Conservation (phyloP, 2,797 vertebrate genomes). For the Tolypeutes matacus region DNA sequence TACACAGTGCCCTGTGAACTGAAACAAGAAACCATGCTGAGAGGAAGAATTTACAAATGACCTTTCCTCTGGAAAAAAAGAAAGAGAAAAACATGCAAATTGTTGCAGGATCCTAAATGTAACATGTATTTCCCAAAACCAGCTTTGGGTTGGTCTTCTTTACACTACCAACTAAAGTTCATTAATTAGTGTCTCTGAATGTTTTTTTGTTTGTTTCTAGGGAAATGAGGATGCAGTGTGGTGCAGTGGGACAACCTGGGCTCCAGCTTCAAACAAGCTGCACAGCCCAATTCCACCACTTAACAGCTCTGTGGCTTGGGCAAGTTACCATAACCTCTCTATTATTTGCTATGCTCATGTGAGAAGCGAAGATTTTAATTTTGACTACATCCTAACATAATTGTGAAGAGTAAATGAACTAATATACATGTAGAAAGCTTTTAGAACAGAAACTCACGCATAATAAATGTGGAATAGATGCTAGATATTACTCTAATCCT, state of each 20-base stretch:
- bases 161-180: conserved; percentile 13
- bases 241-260: background rate
- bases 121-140: conserved; percentile 36
- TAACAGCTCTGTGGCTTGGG: background rate
- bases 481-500: background rate
- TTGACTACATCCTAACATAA: background rate
- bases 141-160: background rate
- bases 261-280: background rate
- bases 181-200: conserved; percentile 17
- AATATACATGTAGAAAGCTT: background rate
- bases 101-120: background rate
- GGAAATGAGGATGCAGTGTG: background rate
- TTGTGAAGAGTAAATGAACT: conserved; percentile 4
- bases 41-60: conserved; percentile 40
- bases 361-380: conserved; percentile 22
- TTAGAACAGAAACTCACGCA: background rate
- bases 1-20: background rate
- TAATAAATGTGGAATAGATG: background rate
- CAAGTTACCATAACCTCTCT: background rate
- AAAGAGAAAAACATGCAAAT: conserved; percentile 16
- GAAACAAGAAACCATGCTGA: conserved; percentile 15
- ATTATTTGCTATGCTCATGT: background rate
- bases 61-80: background rate
- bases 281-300: background rate
- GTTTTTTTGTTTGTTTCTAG: background rate